A percentile compares a stretch with the other conserved stretches of the same genome.
These are phyloP conservation scores for Sycophila texana DNA, from an alignment of 2,888 invertebrate genomes.

Conservation along the genomic window DNA sequence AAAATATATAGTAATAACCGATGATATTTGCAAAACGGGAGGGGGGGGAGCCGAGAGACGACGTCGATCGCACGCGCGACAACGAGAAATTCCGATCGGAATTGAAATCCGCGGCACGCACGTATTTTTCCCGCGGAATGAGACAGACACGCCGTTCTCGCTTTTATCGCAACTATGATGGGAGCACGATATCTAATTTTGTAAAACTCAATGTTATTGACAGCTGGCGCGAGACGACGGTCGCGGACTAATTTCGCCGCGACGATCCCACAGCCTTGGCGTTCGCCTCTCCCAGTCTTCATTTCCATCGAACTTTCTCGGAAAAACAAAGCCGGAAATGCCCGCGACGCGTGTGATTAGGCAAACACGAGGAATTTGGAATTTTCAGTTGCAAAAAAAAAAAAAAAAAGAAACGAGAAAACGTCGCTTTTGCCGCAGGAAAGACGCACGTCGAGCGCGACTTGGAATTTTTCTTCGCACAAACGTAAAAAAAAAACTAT, in stretches of 20 bases:
- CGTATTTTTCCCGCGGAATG: not conserved
- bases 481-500: constrained; percentile 15
- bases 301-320: constrained; percentile 31
- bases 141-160: too few relatives aligned
- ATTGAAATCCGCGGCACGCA: constrained; percentile 19
- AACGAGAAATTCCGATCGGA: constrained; percentile 37
- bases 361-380: constrained; percentile 16
- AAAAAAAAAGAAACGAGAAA: not conserved
- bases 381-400: not conserved
- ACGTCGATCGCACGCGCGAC: constrained; percentile 19
- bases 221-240: not conserved
- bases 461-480: constrained; percentile 33
- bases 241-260: not conserved
- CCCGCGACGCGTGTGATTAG: constrained; percentile 17
- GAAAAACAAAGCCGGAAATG: not conserved
- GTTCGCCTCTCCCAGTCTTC: not conserved
- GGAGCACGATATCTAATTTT: not conserved
- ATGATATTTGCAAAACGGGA: not conserved
- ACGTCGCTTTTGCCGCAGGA: not conserved
- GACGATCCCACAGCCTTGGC: not conserved
- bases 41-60: not conserved
- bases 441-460: not conserved
- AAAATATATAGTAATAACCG: constrained; percentile 2
- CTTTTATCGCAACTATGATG: not conserved
- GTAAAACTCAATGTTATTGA: not conserved